Base-by-base conservation (phyloP, 2,113 vertebrate genomes). In the Trichechus manatus region DNA sequence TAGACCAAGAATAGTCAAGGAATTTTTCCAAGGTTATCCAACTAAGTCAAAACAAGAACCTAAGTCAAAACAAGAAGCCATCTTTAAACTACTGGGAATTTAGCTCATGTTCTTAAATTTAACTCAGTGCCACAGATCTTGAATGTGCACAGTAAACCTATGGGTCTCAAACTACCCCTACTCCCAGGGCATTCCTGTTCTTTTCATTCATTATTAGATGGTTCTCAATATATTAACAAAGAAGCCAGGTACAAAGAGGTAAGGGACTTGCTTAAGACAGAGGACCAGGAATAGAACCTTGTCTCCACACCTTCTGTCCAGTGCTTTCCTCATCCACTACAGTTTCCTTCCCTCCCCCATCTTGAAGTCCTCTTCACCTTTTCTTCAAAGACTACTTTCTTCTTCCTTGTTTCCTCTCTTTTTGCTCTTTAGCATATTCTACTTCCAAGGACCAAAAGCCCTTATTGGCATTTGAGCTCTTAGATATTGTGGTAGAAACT, bases 1-100 rank as follows among this genome's bases (percentile, higher is more conserved):
- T 79, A 89, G 29, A 68, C 29, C 6, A 64, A 68, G 47, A 92
- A 81, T 20, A 86, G 50, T 70, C 83, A 87, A 74, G 42, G 29
- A 96, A 74, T 13, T 53, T 89, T 86, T 23, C 83, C 47, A 61
- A 80, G 36, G 47, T 87, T 63, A 87, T 39, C n/a, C 53, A 87
- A 4, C 20, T 92, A 66, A 93, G 44, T 72, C 66, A 33, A 70
- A 68, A 68, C 66, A 68, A 89, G 42, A 90, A 93, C 13, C 42
- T 64, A 88, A 91, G 47, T 84, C 11, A 59, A 91, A 91, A 77
- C 10, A 87, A 78, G 47, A 89, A 64, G 6, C 17, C 50, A 6
- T 81, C 14, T 91, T 96, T 86, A 89, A 93, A 78, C 86, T 84
- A 83, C 25, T 87, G 22, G 87, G 42, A 93, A 78, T 92, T 74